A percentile compares a stretch with the other conserved stretches of the same genome.
Evolutionary conservation across 2,113 vertebrate genomes (phyloP).

Genomic region (Orycteropus afer): DNA sequence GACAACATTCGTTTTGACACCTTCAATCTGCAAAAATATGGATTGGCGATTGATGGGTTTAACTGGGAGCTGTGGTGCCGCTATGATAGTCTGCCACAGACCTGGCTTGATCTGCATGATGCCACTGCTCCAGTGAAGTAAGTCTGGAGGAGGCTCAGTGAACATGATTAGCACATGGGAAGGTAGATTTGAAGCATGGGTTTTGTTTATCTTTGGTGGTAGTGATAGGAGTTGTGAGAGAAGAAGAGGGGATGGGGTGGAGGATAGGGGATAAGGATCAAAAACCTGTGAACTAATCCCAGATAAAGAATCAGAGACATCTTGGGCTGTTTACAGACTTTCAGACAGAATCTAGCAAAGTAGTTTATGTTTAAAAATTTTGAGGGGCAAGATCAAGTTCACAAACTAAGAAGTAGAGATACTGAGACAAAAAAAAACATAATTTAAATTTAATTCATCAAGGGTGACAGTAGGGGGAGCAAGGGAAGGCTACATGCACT

Average conservation of each 20-base stretch:
- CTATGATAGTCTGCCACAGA: slow-evolving; percentile 52
- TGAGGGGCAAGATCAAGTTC: not conserved
- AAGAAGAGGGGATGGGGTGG: not conserved
- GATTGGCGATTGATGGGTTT: slow-evolving; percentile 72
- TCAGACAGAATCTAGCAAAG: slow-evolving; percentile 6
- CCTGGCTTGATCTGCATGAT: slow-evolving; percentile 64
- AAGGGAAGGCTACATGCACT: not conserved
- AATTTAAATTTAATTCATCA: not conserved
- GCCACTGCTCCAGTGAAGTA: slow-evolving; percentile 73
- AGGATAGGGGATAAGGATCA: not conserved
- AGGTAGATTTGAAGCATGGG: not conserved
- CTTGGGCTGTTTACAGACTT: not conserved
- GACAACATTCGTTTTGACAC: slow-evolving; percentile 77
- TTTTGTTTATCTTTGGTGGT: not conserved
- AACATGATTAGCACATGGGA: not conserved
- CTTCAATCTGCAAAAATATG: slow-evolving; percentile 55
- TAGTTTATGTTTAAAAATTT: not conserved
- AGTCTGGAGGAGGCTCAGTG: not conserved
- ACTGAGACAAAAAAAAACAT: not conserved
- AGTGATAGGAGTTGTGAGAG: not conserved
- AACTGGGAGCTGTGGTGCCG: slow-evolving; percentile 77
- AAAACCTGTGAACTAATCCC: not conserved
- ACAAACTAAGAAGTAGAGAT: not conserved
- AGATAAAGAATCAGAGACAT: not conserved
- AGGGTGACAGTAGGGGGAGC: not conserved